These are phyloP conservation scores for Dipodomys merriami DNA, from an alignment of 2,113 vertebrate genomes.

Conservation along the genomic window DNA sequence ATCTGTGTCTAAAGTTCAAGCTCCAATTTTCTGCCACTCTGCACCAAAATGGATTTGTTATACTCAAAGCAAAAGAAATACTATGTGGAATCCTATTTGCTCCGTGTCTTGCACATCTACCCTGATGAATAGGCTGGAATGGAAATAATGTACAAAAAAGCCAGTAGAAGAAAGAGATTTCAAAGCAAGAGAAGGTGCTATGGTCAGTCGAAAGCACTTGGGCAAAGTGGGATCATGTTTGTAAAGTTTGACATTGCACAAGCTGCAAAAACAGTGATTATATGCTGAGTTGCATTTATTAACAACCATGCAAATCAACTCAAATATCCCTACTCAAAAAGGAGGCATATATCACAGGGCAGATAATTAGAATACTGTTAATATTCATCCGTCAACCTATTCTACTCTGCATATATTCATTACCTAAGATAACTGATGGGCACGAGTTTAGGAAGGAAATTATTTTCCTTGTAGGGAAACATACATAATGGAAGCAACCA, in stretches of 20 bases:
- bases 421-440: neutral
- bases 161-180: neutral
- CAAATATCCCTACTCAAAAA: neutral
- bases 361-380: neutral
- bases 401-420: neutral
- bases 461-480: neutral
- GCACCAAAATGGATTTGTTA: neutral
- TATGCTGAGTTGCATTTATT: neutral
- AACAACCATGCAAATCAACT: neutral
- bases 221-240: neutral
- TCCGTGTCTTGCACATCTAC: neutral
- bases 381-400: neutral
- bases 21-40: neutral
- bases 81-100: neutral
- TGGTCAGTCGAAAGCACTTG: neutral
- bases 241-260: neutral
- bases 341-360: neutral
- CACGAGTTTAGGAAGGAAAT: neutral
- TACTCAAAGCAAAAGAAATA: neutral
- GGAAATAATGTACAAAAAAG: neutral
- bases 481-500: neutral
- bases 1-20: conserved; percentile 43
- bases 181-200: neutral
- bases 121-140: neutral
- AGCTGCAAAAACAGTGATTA: neutral